phyloP scores from a whole-genome alignment of 2,888 invertebrate species.

The Perizoma affinitatum region DNA sequence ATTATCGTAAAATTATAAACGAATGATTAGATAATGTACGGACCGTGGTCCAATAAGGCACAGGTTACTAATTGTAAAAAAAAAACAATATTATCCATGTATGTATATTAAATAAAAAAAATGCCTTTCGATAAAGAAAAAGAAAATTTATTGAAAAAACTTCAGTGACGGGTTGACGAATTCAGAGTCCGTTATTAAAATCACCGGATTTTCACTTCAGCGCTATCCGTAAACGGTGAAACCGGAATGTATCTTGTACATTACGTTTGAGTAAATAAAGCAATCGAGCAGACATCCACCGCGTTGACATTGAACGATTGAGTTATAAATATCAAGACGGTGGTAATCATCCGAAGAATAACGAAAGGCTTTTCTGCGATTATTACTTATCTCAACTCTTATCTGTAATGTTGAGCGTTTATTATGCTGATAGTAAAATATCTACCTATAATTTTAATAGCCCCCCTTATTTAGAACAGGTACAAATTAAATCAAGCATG shows the following conservation, averaged over 20 bases:
- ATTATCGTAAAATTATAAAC: too few relatives aligned
- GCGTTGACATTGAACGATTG: constrained; percentile 32
- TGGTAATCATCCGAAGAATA: constrained; percentile 23
- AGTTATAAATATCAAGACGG: constrained; percentile 27
- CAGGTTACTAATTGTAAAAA: too few relatives aligned
- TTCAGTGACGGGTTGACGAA: constrained; percentile 6
- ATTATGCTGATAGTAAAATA: constrained; percentile 25
- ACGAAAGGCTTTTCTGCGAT: constrained; percentile 30
- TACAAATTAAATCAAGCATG: too few relatives aligned
- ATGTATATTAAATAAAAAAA: too few relatives aligned
- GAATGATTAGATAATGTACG: too few relatives aligned
- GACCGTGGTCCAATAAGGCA: too few relatives aligned
- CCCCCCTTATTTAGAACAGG: too few relatives aligned
- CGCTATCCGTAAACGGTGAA: constrained; percentile 18
- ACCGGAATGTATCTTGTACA: constrained; percentile 19
- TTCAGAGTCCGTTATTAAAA: constrained; percentile 18
- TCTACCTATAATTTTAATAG: too few relatives aligned
- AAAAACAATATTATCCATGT: too few relatives aligned
- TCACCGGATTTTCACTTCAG: constrained; percentile 31
- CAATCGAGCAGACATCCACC: constrained; percentile 27
- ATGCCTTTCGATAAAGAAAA: too few relatives aligned
- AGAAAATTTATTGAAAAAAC: not conserved
- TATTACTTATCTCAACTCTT: constrained; percentile 41
- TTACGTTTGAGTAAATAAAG: constrained; percentile 27
- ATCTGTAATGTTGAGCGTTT: constrained; percentile 43